A percentile compares a stretch with the other conserved stretches of the same genome.
phyloP scores from a whole-genome alignment of 1,140 invertebrate genomes.

The Bombus waltoni region DNA sequence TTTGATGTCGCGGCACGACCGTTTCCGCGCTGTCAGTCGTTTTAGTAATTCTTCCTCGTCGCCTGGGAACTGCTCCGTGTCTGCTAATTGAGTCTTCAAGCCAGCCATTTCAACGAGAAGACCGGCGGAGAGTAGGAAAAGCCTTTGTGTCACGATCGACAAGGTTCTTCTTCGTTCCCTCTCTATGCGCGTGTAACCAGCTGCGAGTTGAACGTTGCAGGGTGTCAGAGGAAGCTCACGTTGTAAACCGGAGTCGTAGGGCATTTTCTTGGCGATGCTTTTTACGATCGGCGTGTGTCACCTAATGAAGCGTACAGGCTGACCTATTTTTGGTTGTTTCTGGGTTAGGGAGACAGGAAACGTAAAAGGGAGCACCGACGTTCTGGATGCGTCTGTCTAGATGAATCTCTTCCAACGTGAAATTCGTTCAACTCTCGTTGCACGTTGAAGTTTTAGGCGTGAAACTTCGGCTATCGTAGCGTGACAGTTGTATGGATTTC shows the following conservation, averaged over 20 bases:
- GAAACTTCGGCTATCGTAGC: too few species aligned
- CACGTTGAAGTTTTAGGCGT: background rate
- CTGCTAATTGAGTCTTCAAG: constrained; percentile 40
- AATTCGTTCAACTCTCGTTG: background rate
- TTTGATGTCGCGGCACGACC: constrained; percentile 41
- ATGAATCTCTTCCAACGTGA: background rate
- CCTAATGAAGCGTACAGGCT: constrained; percentile 6
- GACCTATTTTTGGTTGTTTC: constrained; percentile 28
- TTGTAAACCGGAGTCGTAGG: background rate
- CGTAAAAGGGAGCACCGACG: background rate
- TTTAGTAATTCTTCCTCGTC: constrained; percentile 32
- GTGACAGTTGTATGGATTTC: background rate
- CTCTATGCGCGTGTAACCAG: background rate
- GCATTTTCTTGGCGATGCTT: background rate
- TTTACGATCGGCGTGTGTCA: constrained; percentile 14
- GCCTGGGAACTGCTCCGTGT: background rate
- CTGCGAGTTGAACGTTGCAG: background rate
- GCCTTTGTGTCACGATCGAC: constrained; percentile 15
- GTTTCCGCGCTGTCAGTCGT: constrained; percentile 11
- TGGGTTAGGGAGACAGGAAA: constrained; percentile 27
- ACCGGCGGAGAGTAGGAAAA: background rate
- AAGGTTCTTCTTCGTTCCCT: background rate
- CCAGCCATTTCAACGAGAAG: background rate
- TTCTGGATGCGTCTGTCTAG: background rate
- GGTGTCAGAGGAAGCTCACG: background rate